These are phyloP conservation scores for Adelphocoris suturalis DNA, from an alignment of 2,888 invertebrate genomes.

Conservation along the genomic window DNA sequence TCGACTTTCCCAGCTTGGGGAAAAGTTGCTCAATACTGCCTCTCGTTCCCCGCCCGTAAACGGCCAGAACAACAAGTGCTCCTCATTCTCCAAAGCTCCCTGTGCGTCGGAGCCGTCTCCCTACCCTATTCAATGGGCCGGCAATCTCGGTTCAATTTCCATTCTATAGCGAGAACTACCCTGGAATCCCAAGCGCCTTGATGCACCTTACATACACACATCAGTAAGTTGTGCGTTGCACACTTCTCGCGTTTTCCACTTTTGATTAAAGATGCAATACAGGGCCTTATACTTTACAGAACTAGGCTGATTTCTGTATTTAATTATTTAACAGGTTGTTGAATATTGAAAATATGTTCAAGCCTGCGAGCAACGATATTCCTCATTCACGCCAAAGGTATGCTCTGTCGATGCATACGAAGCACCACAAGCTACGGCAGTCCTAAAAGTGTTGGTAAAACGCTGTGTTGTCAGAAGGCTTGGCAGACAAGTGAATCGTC, in stretches of 20 bases:
- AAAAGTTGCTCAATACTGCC: conserved; percentile 50
- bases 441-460: too few relatives aligned
- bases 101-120: conserved; percentile 8
- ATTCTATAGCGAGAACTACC: conserved; percentile 52
- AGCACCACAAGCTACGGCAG: too few relatives aligned
- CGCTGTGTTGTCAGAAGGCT: too few relatives aligned
- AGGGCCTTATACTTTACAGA: too few relatives aligned
- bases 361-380: too few relatives aligned
- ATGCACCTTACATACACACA: conserved; percentile 27
- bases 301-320: too few relatives aligned
- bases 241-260: background rate
- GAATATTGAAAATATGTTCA: too few relatives aligned
- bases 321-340: too few relatives aligned
- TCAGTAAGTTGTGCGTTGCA: background rate
- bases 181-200: conserved; percentile 5
- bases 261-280: background rate
- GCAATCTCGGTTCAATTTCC: conserved; percentile 66
- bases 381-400: too few relatives aligned
- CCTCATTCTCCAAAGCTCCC: conserved; percentile 51
- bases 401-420: too few relatives aligned
- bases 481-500: too few relatives aligned
- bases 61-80: conserved; percentile 60
- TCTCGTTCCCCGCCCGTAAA: background rate
- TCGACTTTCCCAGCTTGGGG: conserved; percentile 1
- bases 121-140: conserved; percentile 54